Base-by-base conservation (phyloP, 2,113 vertebrate species). In the Seriola dumerili region DNA sequence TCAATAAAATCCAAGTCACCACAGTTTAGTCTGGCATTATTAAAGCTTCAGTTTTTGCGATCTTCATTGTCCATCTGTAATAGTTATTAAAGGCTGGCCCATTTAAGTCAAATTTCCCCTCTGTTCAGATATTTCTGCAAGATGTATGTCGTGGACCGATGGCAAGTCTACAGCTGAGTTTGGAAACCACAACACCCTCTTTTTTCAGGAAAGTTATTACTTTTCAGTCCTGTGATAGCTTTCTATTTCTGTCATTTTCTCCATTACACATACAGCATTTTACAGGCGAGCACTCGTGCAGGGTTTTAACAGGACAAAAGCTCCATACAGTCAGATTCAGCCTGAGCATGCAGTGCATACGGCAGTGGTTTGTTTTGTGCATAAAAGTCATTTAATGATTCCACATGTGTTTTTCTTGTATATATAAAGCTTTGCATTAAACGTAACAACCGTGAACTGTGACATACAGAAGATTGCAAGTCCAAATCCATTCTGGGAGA, bases 171-270 rank as follows among this genome's bases (percentile, higher is more conserved):
- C 74, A 65, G 70, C 83, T 81, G 77, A 42, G 58, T 85, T 87
- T 80, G 88, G 83, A 88, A 92, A 86, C 61, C 44, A 70, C 72
- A 81, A 71, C 74, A 62, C 32, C 5, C 19, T 11, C 42, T 38
- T 76, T 65, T 64, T 73, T 25, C 3, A 46, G 38, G 5, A 54
- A 82, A 46, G 50, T 85, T 78, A 86, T 82, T 76, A 29, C 78
- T 76, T 90, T 90, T 63, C 79, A 76, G 76, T 80, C 14, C 32
- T 34, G 71, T 69, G 66, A 87, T 88, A 87, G 72, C 54, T 80
- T 81, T 80, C 75, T 85, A 79, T 88, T 78, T 85, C 70, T 71
- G 76, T 87, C 42, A 69, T 73, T 91, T 87, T 87, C 67, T 78
- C 82, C 81, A 82, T 91, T 87, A 89, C 73, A 10, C 74, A 69